Evolutionary conservation across 2,888 invertebrate genomes (phyloP), one percentile per base, ranked within the genome.

Genomic region (Scrobipalpa atriplicella): DNA sequence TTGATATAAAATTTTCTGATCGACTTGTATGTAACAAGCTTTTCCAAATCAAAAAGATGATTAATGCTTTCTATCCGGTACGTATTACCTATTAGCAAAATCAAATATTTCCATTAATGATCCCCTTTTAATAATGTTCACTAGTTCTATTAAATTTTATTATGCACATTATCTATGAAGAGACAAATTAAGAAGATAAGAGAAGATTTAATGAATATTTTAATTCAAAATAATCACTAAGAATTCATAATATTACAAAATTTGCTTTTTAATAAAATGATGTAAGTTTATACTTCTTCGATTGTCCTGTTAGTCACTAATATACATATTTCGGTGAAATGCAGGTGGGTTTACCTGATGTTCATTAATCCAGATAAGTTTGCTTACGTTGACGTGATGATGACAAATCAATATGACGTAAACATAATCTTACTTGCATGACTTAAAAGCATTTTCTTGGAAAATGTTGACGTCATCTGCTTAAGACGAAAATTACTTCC

Each of bases 341-440:
- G n/a, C n/a, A 16, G 16, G 47, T 16, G 6, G 43, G n/a, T n/a
- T 43, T n/a, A 16, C n/a, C 47, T 10, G n/a, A 3, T 16, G 5
- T 47, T n/a, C n/a, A 47, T 47, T 16, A 47, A 47, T 47, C 47
- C 47, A 47, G 47, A 47, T 16, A 47, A 47, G 47, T 16, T n/a
- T 47, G 47, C 3, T 47, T 47, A 47, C 47, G 47, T 16, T 47
- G 16, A 43, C 43, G n/a, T n/a, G 2, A 43, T 2, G 1, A 5
- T 47, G 47, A 47, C 47, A 0, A 47, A 47, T 47, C 5, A 16
- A 16, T n/a, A 47, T 47, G 47, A 47, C n/a, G 47, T 5, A n/a
- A 47, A n/a, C 47, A 47, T 0, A n/a, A 43, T 13, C 43, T 13
- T 43, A 13, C 1, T 3, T 43, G n/a, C 3, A 47, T 16, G n/a